A percentile compares a stretch with the other conserved stretches of the same genome.
Evolutionary conservation across 2,888 invertebrate genomes (phyloP).

Genomic region (Pristionchus mayeri): DNA sequence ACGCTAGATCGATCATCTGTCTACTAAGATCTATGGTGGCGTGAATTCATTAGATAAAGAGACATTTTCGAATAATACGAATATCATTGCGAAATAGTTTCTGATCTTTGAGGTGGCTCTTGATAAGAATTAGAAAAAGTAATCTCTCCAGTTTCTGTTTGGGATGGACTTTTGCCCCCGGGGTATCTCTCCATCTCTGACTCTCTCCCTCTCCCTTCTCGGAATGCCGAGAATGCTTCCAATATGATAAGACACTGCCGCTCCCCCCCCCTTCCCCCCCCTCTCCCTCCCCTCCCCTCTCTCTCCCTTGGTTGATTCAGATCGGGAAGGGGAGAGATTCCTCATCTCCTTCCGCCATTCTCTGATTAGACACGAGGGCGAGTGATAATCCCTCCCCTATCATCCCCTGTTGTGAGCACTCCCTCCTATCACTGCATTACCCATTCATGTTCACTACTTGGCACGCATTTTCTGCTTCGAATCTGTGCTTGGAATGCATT

Average conservation of each 20-base stretch:
- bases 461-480: neutral
- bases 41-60: too few species aligned
- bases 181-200: neutral
- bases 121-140: constrained; percentile 5
- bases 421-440: neutral
- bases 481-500: too few species aligned
- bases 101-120: neutral
- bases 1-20: neutral
- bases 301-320: constrained; percentile 18
- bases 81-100: too few species aligned
- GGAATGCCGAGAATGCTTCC: constrained; percentile 31
- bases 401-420: neutral
- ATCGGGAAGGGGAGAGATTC: constrained; percentile 26
- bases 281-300: neutral
- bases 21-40: too few species aligned
- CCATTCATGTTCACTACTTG: neutral
- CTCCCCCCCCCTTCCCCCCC: neutral
- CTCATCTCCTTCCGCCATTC: constrained; percentile 27
- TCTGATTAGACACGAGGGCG: neutral
- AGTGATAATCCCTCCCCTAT: constrained; percentile 13
- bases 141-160: constrained; percentile 27
- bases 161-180: constrained; percentile 7
- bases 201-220: constrained; percentile 15
- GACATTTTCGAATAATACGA: too few species aligned
- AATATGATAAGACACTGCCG: constrained; percentile 31